A percentile compares a stretch with the other conserved stretches of the same genome.
Evolutionary conservation across 2,113 vertebrate species (phyloP).

Genomic region (Cygnus atratus): DNA sequence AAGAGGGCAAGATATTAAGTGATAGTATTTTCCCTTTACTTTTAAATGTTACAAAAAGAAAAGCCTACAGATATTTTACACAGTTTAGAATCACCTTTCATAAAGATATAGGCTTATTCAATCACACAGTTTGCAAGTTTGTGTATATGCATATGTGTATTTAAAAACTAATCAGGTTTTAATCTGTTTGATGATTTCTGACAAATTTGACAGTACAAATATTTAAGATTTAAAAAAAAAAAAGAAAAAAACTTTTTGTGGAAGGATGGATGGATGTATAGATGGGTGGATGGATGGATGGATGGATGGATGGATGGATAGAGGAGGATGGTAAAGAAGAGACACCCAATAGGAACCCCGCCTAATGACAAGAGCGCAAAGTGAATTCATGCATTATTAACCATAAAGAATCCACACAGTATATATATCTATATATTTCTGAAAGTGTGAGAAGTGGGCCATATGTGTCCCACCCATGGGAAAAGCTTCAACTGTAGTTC

Average conservation of each 20-base stretch:
- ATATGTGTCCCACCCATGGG: conserved; percentile 47
- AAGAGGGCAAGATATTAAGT: not conserved
- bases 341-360: not conserved
- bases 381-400: conserved; percentile 56
- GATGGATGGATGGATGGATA: not conserved
- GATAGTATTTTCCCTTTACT: not conserved
- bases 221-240: not conserved
- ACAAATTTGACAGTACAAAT: not conserved
- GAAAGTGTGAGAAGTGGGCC: conserved; percentile 37
- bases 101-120: not conserved
- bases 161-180: not conserved
- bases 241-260: not conserved
- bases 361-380: not conserved
- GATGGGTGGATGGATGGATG: not conserved
- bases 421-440: conserved; percentile 27
- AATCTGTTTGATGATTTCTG: not conserved
- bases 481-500: conserved; percentile 40
- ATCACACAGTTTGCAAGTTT: not conserved
- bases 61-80: not conserved
- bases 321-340: not conserved
- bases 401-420: conserved; percentile 19
- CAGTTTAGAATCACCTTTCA: accelerated
- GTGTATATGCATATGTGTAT: not conserved
- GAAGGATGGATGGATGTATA: not conserved
- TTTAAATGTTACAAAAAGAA: not conserved